phyloP scores from a whole-genome alignment of 2,888 invertebrate species.

The Troides oblongomaculatus region DNA sequence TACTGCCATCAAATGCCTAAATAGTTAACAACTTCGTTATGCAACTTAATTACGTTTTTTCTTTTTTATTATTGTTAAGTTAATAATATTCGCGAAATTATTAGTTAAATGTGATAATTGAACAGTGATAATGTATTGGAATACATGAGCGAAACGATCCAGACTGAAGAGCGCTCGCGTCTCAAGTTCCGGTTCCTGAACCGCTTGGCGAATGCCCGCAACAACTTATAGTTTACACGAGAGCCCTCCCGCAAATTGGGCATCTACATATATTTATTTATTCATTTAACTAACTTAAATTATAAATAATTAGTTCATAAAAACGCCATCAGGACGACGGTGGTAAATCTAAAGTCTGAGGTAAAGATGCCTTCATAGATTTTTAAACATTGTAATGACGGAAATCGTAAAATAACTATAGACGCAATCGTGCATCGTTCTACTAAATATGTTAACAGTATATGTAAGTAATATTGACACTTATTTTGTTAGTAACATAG shows the following conservation, averaged over 20 bases:
- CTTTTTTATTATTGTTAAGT: slow-evolving; percentile 43
- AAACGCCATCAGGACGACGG: slow-evolving; percentile 71
- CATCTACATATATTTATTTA: slow-evolving; percentile 71
- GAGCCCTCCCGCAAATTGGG: slow-evolving; percentile 58
- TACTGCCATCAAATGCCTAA: slow-evolving; percentile 80
- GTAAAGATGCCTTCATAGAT: slow-evolving; percentile 80
- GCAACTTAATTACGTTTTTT: slow-evolving; percentile 47
- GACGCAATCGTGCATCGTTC: slow-evolving; percentile 72
- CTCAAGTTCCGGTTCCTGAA: slow-evolving; percentile 6
- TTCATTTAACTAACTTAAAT: slow-evolving; percentile 69
- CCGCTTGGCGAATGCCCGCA: slow-evolving; percentile 27
- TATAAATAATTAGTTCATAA: slow-evolving; percentile 70
- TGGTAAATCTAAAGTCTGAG: slow-evolving; percentile 80
- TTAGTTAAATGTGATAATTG: slow-evolving; percentile 75
- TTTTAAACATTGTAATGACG: slow-evolving; percentile 70
- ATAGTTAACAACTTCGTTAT: slow-evolving; percentile 65
- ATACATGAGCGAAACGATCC: slow-evolving; percentile 31
- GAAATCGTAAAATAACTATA: slow-evolving; percentile 65
- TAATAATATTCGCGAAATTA: slow-evolving; percentile 68
- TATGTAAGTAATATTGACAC: slow-evolving; percentile 75
- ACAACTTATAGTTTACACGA: slow-evolving; percentile 37
- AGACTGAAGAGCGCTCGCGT: slow-evolving; percentile 25
- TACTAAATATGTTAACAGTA: slow-evolving; percentile 66
- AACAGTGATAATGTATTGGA: slow-evolving; percentile 63
- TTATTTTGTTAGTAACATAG: slow-evolving; percentile 76